Conservation (phyloP, 2,113 vertebrate species). For the Miniopterus natalensis region DNA sequence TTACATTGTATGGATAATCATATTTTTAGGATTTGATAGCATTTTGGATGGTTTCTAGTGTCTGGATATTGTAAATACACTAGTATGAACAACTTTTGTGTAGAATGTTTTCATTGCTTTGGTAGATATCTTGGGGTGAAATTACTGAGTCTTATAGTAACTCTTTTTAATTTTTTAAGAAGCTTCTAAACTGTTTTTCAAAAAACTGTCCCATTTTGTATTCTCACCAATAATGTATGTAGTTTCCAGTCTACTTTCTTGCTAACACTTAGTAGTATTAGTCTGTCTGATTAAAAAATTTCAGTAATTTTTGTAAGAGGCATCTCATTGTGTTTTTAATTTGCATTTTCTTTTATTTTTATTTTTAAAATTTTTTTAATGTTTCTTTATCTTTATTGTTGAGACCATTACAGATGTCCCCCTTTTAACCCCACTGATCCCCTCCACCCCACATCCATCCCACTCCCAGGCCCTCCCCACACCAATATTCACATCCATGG, state of each 20-base stretch:
- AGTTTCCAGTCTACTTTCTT: neutral
- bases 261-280: neutral
- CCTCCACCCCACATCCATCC: no score
- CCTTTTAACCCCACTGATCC: no score
- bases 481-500: no score
- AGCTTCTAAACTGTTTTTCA: neutral
- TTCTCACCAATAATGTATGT: neutral
- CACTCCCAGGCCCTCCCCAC: no score
- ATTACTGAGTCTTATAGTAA: neutral
- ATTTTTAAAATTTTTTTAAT: no score
- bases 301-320: neutral
- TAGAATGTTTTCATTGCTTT: neutral
- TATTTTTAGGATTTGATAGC: neutral
- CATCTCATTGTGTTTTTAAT: neutral
- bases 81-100: neutral
- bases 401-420: no score
- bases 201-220: neutral
- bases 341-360: no score
- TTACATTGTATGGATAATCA: neutral
- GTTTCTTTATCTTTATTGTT: no score
- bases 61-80: neutral
- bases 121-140: neutral
- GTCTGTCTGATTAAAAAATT: constrained; percentile 19
- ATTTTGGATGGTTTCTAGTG: neutral
- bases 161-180: neutral